A percentile compares a stretch with the other conserved stretches of the same genome.
Conservation (phyloP, 2,113 vertebrate genomes). For the Formicarius rufipectus region DNA sequence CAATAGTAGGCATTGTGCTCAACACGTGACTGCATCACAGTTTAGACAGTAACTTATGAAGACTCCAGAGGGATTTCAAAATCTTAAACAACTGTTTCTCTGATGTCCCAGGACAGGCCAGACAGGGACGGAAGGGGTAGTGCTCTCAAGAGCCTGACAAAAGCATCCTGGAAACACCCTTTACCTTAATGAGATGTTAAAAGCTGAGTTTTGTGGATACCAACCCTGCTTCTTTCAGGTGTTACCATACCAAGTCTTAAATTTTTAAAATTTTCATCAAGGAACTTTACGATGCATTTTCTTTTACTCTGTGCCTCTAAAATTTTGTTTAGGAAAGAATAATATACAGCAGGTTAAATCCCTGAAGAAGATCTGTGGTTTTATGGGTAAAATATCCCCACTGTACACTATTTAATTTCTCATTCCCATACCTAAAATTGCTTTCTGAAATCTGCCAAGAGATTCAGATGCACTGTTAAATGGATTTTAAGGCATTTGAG, state of each 20-base stretch:
- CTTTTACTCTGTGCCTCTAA: constrained; percentile 21
- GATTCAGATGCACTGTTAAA: constrained; percentile 51
- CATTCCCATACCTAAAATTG: constrained; percentile 60
- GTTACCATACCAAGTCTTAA: neutral
- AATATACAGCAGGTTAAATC: neutral
- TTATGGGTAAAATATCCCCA: neutral
- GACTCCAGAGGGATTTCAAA: neutral
- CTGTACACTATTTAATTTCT: constrained; percentile 26
- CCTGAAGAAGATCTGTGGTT: neutral
- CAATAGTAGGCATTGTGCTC: neutral
- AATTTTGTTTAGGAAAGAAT: constrained; percentile 19
- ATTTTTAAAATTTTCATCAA: neutral
- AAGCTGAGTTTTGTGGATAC: neutral
- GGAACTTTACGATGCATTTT: neutral
- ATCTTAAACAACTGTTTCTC: neutral
- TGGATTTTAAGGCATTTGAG: constrained; percentile 29
- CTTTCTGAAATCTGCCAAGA: constrained; percentile 37
- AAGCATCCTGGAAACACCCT: neutral
- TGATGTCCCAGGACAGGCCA: too few species aligned
- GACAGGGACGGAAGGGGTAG: neutral
- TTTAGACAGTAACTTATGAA: neutral
- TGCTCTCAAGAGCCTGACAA: neutral
- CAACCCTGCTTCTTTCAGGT: neutral
- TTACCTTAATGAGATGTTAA: neutral
- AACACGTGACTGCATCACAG: neutral